Percentiles rank a stretch among this genome's conserved stretches.
phyloP scores from a whole-genome alignment of 2,888 invertebrate genomes.

The Phania funesta region DNA sequence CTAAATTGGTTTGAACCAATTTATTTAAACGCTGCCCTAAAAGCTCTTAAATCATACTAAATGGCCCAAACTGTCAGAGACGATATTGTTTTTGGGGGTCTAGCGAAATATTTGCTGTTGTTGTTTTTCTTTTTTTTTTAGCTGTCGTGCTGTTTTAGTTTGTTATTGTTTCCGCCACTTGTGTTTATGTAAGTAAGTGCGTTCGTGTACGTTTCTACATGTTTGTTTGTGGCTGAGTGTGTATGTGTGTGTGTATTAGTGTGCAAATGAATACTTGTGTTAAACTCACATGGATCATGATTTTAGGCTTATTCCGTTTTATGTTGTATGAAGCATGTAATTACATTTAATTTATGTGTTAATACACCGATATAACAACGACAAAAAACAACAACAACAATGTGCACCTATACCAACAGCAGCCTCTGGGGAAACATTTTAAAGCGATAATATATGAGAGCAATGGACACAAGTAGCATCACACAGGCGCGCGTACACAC shows the following conservation, averaged over 20 bases:
- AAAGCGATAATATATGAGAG: constrained; percentile 60
- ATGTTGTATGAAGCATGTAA: constrained; percentile 64
- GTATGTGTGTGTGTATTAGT: background rate
- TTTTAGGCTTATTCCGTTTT: constrained; percentile 52
- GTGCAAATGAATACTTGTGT: constrained; percentile 4
- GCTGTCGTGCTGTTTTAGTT: constrained; percentile 13
- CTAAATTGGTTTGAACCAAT: constrained; percentile 50
- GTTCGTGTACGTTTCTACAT: background rate
- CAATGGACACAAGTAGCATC: constrained; percentile 26
- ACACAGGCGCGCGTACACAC: background rate
- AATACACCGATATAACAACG: constrained; percentile 45
- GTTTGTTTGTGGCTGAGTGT: background rate
- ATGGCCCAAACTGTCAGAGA: constrained; percentile 61
- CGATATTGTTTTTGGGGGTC: constrained; percentile 54
- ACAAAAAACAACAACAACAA: constrained; percentile 17
- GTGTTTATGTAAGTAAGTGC: no score
- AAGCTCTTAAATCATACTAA: constrained; percentile 64
- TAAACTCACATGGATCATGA: constrained; percentile 62
- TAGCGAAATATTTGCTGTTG: constrained; percentile 11
- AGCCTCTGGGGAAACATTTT: constrained; percentile 38
- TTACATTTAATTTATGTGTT: constrained; percentile 69
- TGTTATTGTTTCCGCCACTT: background rate
- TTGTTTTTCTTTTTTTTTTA: background rate
- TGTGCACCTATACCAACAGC: constrained; percentile 27
- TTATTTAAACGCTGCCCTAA: constrained; percentile 59